Base-by-base conservation (phyloP, 53 echinoderm and acorn worm species). In the Henricia sp. region DNA sequence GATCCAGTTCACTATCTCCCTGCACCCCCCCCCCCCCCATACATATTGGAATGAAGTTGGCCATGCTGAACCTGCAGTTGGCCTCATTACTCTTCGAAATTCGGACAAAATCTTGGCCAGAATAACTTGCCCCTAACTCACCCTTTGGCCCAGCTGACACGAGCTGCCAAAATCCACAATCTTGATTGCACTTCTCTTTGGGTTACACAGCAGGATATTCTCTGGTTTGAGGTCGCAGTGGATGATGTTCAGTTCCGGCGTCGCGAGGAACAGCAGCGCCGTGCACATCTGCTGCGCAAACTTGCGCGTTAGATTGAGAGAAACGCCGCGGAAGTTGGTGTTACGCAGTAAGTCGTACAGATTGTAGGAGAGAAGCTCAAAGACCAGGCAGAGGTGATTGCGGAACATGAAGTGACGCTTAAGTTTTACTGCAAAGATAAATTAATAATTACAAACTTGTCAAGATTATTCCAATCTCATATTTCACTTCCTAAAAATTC, bases 221-320 rank as follows among this genome's bases (percentile, higher is more conserved):
- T 94, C 94, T 0, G 94, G 97, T 52, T 97, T 97, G 56, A 97
- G 74, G 67, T 97, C 97, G 74, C 97, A 97, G 84, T 97, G 97
- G 67, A 97, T 97, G 65, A 97, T 97, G 86, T 97, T 97, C 41
- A 97, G 92, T 64, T 97, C 97, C 25, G 97, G 97, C 74, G 96
- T 96, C 35, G 97, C 94, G 72, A 97, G 86, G 58, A 97, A 97
- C 69, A 97, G 92, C 86, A 97, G 73, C 37, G 97, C 97, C 23
- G 97, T 97, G 87, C 97, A 97, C 97, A 97, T 97, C 87, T 97
- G 97, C 87, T 97, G 97, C 17, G 97, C 97, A 86, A 97, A 97
- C 92, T 97, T 97, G 29, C 97, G 90, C 56, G 97, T 97, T 44
- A 97, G 88, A 84, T 97, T 97, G 70, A 97, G 87, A 25, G 97